These are phyloP conservation scores for Heliothis virescens DNA, from an alignment of 1,140 invertebrate species.

Conservation along the genomic window DNA sequence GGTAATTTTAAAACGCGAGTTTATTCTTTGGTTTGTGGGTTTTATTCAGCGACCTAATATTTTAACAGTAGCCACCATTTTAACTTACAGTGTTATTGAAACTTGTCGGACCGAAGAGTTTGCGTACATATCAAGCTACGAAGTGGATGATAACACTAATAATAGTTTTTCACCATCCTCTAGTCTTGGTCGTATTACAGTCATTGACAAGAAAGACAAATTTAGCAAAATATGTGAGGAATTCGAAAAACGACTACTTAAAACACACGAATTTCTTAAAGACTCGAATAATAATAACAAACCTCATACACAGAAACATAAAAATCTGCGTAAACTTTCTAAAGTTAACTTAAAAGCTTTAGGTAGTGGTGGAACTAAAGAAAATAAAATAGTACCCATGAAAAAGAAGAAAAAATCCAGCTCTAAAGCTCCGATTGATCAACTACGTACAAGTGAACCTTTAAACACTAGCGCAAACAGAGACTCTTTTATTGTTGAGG, in stretches of 20 bases:
- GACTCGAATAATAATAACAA: slow-evolving; percentile 35
- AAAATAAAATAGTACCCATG: background rate
- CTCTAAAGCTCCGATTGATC: background rate
- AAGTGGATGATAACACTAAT: slow-evolving; percentile 61
- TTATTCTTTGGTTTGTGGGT: background rate
- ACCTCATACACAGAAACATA: slow-evolving; percentile 32
- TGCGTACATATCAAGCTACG: slow-evolving; percentile 72
- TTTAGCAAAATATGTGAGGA: slow-evolving; percentile 53
- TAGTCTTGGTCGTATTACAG: slow-evolving; percentile 75
- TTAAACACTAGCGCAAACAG: background rate
- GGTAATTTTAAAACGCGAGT: slow-evolving; percentile 54
- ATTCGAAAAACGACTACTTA: slow-evolving; percentile 49
- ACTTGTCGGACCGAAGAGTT: slow-evolving; percentile 77
- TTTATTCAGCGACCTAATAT: background rate
- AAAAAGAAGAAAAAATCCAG: slow-evolving; percentile 23
- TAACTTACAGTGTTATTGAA: slow-evolving; percentile 69
- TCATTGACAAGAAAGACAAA: slow-evolving; percentile 72
- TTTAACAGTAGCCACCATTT: slow-evolving; percentile 36
- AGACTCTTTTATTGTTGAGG: background rate
- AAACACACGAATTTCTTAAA: slow-evolving; percentile 18
- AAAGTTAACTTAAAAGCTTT: background rate
- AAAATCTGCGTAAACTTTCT: slow-evolving; percentile 23
- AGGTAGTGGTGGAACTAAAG: background rate
- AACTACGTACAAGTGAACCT: background rate
- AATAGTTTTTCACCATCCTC: slow-evolving; percentile 67